Evolutionary conservation across 1,140 invertebrate genomes (phyloP).

Genomic region (Leguminivora glycinivorella): DNA sequence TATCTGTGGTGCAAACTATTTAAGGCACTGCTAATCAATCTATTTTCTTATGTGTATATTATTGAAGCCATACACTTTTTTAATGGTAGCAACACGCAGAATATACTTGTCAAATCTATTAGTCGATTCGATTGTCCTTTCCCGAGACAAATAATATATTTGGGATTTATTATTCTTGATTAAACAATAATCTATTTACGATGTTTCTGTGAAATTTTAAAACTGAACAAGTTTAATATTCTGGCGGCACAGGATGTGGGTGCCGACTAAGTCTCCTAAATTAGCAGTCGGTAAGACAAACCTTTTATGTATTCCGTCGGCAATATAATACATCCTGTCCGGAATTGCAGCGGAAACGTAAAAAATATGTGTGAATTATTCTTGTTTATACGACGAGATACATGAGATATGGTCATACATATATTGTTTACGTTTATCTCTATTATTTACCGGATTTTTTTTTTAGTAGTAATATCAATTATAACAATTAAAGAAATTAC

Average conservation of each 20-base stretch:
- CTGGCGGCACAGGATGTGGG: conserved; percentile 59
- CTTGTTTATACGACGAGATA: background rate
- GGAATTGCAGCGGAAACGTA: conserved; percentile 66
- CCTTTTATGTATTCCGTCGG: conserved; percentile 54
- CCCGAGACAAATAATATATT: background rate
- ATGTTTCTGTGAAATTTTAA: conserved; percentile 10
- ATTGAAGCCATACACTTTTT: background rate
- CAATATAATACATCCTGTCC: conserved; percentile 65
- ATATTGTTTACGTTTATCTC: background rate
- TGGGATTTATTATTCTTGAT: conserved; percentile 9
- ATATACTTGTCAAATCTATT: conserved; percentile 17
- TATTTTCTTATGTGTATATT: background rate
- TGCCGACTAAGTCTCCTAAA: conserved; percentile 67
- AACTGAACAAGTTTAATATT: background rate
- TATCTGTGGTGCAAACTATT: background rate
- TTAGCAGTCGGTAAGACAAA: conserved; percentile 69
- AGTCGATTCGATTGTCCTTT: conserved; percentile 28
- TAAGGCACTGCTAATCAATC: background rate
- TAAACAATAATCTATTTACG: conserved; percentile 17
- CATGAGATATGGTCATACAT: background rate
- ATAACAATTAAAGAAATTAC: background rate
- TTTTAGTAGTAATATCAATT: background rate
- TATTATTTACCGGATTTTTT: background rate
- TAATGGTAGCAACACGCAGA: background rate
- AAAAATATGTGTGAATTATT: conserved; percentile 38